Conservation (phyloP, 2,888 invertebrate genomes). For the Eretmocerus hayati region DNA sequence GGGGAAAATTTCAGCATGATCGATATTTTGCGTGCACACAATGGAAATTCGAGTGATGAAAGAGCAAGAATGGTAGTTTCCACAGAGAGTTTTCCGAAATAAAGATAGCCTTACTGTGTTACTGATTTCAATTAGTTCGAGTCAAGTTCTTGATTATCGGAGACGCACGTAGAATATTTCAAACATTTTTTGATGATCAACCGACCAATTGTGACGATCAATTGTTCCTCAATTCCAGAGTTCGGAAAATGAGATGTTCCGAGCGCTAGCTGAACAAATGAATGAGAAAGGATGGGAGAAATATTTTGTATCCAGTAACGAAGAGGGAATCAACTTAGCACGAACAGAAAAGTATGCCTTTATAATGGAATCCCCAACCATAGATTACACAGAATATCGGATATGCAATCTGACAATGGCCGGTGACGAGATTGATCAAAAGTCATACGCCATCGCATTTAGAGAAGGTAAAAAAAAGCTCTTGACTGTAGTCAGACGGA, state of each 20-base stretch:
- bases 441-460: conserved; percentile 84
- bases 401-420: conserved; percentile 69
- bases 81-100: too few relatives aligned
- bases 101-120: too few relatives aligned
- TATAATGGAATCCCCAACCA: conserved; percentile 83
- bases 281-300: conserved; percentile 70
- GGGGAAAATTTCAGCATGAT: too few relatives aligned
- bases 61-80: too few relatives aligned
- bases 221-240: conserved; percentile 50
- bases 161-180: too few relatives aligned
- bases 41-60: too few relatives aligned
- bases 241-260: conserved; percentile 60
- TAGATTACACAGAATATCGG: conserved; percentile 75
- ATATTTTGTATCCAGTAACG: conserved; percentile 65
- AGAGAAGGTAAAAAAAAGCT: conserved; percentile 68
- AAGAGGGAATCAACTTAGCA: conserved; percentile 59
- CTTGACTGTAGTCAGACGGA: too few relatives aligned
- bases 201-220: not conserved
- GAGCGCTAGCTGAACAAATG: conserved; percentile 11
- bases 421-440: conserved; percentile 69
- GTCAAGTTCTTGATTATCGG: too few relatives aligned
- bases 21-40: too few relatives aligned
- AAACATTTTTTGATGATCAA: not conserved
- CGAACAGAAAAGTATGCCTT: conserved; percentile 64
- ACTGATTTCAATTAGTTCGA: too few relatives aligned